Base-by-base conservation (phyloP, 2,888 invertebrate species). In the Psylliodes chrysocephalus region DNA sequence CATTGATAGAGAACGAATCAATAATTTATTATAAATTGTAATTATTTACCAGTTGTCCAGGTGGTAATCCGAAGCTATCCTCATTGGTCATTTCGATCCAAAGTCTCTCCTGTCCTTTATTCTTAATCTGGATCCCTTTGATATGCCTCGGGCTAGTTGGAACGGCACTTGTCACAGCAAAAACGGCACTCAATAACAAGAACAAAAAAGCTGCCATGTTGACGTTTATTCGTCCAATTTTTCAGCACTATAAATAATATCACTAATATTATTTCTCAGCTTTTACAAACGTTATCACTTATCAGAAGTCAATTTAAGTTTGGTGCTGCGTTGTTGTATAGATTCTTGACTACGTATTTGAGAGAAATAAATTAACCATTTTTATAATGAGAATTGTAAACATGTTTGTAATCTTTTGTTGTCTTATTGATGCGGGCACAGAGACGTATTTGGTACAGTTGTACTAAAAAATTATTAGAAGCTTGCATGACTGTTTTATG, bases 51-150 rank as follows among this genome's bases (percentile, higher is more conserved):
- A 60, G 18, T 63, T 71, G 71, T 33, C 68, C 68, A n/a, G 67
- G 28, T 1, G 67, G 66, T 22, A 71, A 46, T 4, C 35, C 25
- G 28, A 71, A 69, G 30, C 60, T 65, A 1, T 69, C 65, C 42
- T 69, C 69, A 17, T 64, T 66, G 0, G 67, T 68, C 67, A 69
- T 68, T 38, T 69, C 66, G 5, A 71, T 67, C 64, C 64, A 66
- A 5, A 71, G 47, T 17, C 57, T 52, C 28, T 68, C 69, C 0
- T 33, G 17, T 10, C 69, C 69, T 8, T 42, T 60, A 30, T 71
- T 71, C 46, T 69, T 64, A 10, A 71, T 69, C 25, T 71, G 71
- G 4, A 71, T 56, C 3, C 69, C 71, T 30, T 68, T 68, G 14
- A 63, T 64, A 15, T 64, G 64, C 17, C 57, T 53, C 12, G 49